Evolutionary conservation across 2,797 vertebrate species (phyloP).

Genomic region (Cossypha polioptera): DNA sequence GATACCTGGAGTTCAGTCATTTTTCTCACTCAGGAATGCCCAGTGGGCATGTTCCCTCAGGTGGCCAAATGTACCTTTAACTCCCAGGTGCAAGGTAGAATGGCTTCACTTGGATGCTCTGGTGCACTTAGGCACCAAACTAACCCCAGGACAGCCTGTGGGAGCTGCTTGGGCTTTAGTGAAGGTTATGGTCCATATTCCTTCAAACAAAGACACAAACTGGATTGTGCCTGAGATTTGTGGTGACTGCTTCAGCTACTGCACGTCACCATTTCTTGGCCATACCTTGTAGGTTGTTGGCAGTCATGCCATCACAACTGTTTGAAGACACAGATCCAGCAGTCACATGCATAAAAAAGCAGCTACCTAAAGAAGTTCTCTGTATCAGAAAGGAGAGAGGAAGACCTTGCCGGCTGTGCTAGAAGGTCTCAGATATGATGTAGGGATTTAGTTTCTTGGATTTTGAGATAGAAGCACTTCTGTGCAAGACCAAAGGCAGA

Average conservation of each 20-base stretch:
- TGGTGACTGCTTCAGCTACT: not conserved
- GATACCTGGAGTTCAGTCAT: not conserved
- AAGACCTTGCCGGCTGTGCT: not conserved
- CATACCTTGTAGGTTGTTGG: not conserved
- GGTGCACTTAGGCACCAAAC: not conserved
- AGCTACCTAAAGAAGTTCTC: not conserved
- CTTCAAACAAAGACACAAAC: not conserved
- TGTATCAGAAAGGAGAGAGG: not conserved
- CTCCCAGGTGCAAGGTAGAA: not conserved
- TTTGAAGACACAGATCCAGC: not conserved
- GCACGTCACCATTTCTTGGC: not conserved
- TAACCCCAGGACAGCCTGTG: not conserved
- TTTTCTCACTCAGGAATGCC: not conserved
- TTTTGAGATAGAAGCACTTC: not conserved
- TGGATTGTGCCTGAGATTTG: not conserved
- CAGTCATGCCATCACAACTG: not conserved
- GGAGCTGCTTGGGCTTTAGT: not conserved
- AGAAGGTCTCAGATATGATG: not conserved
- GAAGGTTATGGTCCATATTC: not conserved
- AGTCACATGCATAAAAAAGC: not conserved
- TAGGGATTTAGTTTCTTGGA: not conserved
- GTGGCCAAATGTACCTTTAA: not conserved
- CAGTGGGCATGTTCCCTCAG: not conserved
- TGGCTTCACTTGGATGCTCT: not conserved
- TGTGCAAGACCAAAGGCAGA: not conserved